These are phyloP conservation scores for Paedocypris micromegethes DNA, from an alignment of 2,797 vertebrate genomes.

Conservation along the genomic window DNA sequence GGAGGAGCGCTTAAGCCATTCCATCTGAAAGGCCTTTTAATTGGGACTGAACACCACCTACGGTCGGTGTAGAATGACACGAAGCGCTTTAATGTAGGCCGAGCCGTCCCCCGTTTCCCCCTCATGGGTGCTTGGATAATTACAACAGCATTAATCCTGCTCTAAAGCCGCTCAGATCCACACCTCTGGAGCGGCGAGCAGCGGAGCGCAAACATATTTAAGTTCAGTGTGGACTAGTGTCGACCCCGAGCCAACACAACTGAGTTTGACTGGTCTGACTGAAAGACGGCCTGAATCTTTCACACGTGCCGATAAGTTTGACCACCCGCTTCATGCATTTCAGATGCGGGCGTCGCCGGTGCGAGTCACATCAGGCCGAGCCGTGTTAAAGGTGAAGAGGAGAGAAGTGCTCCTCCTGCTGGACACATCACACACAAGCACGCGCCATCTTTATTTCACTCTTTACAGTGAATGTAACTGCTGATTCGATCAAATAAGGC, in stretches of 20 bases:
- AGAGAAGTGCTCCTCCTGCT: conserved; percentile 43
- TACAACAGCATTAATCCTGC: conserved; percentile 42
- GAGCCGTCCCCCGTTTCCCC: conserved; percentile 24
- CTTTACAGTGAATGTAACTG: no score
- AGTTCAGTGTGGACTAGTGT: no score
- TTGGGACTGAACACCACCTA: conserved; percentile 40
- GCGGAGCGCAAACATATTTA: no score
- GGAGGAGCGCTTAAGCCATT: conserved; percentile 45
- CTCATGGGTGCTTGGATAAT: conserved; percentile 28
- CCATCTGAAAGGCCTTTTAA: conserved; percentile 42
- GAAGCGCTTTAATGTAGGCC: conserved; percentile 27
- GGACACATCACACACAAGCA: conserved; percentile 8
- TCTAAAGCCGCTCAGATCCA: conserved; percentile 23
- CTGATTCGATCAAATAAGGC: no score
- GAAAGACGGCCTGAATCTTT: no score
- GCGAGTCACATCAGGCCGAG: not conserved
- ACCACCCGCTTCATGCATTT: conserved; percentile 26
- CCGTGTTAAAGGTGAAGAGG: conserved; percentile 19
- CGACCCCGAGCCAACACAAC: no score
- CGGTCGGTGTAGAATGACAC: conserved; percentile 20
- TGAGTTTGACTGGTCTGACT: no score
- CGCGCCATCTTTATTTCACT: not conserved
- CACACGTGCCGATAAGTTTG: not conserved
- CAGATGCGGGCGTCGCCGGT: not conserved
- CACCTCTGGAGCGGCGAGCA: conserved; percentile 5